Evolutionary conservation across 2,113 vertebrate species (phyloP), one percentile per base, ranked within the genome.

Genomic region (Blennius ocellaris): DNA sequence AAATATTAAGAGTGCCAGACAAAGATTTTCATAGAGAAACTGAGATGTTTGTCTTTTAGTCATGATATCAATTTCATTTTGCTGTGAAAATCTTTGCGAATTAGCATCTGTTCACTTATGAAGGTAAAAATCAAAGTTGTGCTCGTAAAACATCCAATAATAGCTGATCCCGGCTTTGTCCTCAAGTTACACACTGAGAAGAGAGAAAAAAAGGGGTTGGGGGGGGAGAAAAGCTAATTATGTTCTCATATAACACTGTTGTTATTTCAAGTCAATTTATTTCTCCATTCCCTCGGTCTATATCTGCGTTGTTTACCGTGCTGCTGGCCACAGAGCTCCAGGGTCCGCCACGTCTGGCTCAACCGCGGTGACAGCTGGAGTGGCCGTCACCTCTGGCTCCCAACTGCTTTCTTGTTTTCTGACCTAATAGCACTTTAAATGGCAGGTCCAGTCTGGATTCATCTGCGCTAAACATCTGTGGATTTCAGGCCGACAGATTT

Each of bases 351-450:
- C 14, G 60, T 49, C 69, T 74, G 78, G 69, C 63, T 11, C 0
- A 63, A 72, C 39, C 15, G 39, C 45, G 5, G 51, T 68, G 78
- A 80, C 87, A 90, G 85, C 90, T 88, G 86, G 76, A 73, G 73
- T 37, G 51, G 69, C 73, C 49, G 12, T 84, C 75, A 89, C 86
- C 85, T 84, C 62, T 73, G 75, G 61, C 60, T 83, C 87, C 85
- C 83, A 49, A 50, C 52, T 69, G 81, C 69, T 70, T 81, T 69
- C 78, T 80, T 60, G 76, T 80, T 87, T 82, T 76, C 74, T 86
- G 80, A 90, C 89, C 87, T 82, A n/a, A 76, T 86, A 78, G 69
- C 81, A 82, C 80, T 70, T 78, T 58, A 70, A 67, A 82, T 79
- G 70, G 66, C 65, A 72, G 51, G 66, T 75, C 52, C 58, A 43